Evolutionary conservation across 2,113 vertebrate genomes (phyloP), one percentile per base, ranked within the genome.

Genomic region (Megalops atlanticus): DNA sequence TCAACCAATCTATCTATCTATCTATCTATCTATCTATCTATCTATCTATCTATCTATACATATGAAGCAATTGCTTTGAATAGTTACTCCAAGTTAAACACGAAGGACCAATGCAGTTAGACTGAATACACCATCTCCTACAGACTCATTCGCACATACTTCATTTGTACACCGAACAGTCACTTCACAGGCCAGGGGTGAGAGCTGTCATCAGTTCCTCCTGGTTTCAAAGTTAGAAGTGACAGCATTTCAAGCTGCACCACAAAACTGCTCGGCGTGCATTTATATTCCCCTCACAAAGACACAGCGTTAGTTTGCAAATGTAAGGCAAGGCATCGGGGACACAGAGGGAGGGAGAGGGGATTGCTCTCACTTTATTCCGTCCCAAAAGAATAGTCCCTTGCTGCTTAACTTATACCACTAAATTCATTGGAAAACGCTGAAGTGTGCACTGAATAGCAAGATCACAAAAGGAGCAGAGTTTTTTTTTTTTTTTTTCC

Each of bases 291-390:
- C 40, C 70, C 64, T 79, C 47, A 35, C 77, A 43, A n/a, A 69
- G 58, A 64, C 77, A n/a, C 64, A 79, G 68, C 68, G 64, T 70
- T 70, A 52, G 77, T 79, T 79, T 70, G 58, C 64, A 79, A 70
- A 79, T 27, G 40, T 64, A 79, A 79, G 77, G 69, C 77, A 69
- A 47, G 77, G 70, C 64, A 54, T 79, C 69, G 41, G 49, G 52
- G 49, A 77, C 18, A 49, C 18, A 54, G 49, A 69, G 39, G 24
- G 4, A 47, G 39, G 77, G 33, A 14, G 54, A 18, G 39, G 76
- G 4, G 52, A 16, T 31, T 11, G 38, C 27, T 79, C 24, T 52
- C 39, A 35, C 70, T 79, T 40, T 79, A 4, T 36, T 70, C 49
- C 45, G n/a, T 70, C 77, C 77, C 40, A 33, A 69, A 79, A 70